Evolutionary conservation across 92 coral and sea anemone genomes (phyloP), one percentile per base, ranked within the genome.

Genomic region (Phenganax marumi): DNA sequence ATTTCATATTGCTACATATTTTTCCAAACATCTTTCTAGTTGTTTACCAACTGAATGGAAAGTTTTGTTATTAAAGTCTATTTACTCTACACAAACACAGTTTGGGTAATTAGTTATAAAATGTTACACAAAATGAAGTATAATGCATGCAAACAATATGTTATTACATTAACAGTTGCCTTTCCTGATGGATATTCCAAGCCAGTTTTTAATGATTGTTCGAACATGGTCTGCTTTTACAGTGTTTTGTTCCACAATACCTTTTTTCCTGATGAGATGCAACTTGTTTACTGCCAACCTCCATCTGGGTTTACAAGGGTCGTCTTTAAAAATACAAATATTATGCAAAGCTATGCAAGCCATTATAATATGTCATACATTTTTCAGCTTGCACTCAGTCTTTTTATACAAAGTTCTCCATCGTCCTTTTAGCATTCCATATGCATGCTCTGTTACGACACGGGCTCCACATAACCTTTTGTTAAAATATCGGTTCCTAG

Each of bases 391-490:
- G 19, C 75, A 69, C 47, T 69, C 75, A 21, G 75, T 69, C 47
- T 69, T 69, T 33, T 90, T 90, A 86, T 90, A 87, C 8, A 90
- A 63, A 53, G 87, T 80, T 52, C 90, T 79, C 90, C 93, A 80
- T 77, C 91, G 84, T 3, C 90, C 92, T 68, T 90, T 90, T n/a
- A 87, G 57, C 92, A 89, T 87, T 68, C 90, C 92, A 69, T 83
- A 89, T 0, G 90, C 88, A 89, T 89, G 86, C 79, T 89, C 88
- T 33, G 90, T 83, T 49, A 83, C 90, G 63, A 87, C 88, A 75
- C 92, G 78, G 8, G 90, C 92, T 55, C 79, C 43, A 33, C 43
- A 33, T 33, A 82, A 82, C 79, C 85, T 83, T 80, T 84, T 89
- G 71, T 87, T 89, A 18, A 87, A 89, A 79, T 87, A 84, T 26